These are phyloP conservation scores for Pyrgilauda ruficollis DNA, from an alignment of 2,113 vertebrate species.

Conservation along the genomic window DNA sequence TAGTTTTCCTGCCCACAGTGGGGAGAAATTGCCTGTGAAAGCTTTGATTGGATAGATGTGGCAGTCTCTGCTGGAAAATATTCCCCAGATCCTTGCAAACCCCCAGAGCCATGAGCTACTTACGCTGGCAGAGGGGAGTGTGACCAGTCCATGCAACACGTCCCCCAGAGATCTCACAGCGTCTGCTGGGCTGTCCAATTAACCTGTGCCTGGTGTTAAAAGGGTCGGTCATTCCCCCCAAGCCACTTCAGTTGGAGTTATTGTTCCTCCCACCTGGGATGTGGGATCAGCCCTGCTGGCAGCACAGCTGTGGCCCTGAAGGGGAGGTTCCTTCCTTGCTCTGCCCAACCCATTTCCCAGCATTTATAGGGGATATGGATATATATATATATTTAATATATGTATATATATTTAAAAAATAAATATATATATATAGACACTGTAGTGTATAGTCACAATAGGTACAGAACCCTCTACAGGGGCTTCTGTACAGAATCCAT, in stretches of 20 bases:
- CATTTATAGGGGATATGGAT: background rate
- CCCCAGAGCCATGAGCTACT: background rate
- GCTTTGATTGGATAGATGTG: background rate
- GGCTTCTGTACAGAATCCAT: background rate
- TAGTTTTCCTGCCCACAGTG: background rate
- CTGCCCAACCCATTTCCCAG: background rate
- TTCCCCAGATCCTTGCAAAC: rapidly evolving
- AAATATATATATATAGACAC: no score
- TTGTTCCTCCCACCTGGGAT: rapidly evolving
- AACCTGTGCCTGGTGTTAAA: conserved; percentile 49
- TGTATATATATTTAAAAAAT: no score
- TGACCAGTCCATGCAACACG: background rate
- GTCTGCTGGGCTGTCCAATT: background rate
- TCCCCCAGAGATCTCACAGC: background rate
- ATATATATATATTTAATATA: background rate
- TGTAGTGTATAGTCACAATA: no score
- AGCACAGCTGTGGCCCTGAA: background rate
- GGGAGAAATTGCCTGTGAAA: background rate
- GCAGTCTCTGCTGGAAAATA: background rate
- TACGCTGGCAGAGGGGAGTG: conserved; percentile 21
- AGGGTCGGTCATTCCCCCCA: background rate
- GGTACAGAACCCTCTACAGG: background rate
- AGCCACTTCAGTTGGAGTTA: background rate
- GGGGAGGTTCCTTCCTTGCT: background rate
- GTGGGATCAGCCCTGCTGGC: background rate